Evolutionary conservation across 2,888 invertebrate species (phyloP).

Genomic region (Melanostoma mellinum): DNA sequence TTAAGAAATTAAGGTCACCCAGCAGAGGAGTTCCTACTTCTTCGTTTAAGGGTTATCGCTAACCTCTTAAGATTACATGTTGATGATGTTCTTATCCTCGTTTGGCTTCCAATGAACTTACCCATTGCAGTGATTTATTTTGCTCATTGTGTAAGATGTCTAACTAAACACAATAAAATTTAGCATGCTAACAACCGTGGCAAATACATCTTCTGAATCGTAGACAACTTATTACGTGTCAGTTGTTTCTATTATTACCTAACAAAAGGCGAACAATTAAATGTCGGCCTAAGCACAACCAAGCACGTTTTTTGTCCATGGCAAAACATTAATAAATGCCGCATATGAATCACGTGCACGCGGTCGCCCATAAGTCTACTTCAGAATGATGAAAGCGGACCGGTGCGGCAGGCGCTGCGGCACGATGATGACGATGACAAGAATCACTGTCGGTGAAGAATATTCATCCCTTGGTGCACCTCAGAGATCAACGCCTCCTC

Average conservation of each 20-base stretch:
- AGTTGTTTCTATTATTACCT: constrained; percentile 50
- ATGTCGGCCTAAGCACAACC: neutral
- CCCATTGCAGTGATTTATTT: neutral
- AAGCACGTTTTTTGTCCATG: neutral
- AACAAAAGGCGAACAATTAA: constrained; percentile 56
- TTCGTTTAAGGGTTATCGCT: too few relatives aligned
- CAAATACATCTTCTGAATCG: neutral
- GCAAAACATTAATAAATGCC: constrained; percentile 50
- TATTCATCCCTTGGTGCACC: constrained; percentile 24
- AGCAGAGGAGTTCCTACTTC: too few relatives aligned
- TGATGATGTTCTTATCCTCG: too few relatives aligned
- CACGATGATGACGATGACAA: constrained; percentile 64
- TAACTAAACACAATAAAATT: constrained; percentile 1
- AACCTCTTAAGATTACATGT: too few relatives aligned
- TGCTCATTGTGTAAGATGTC: constrained; percentile 4
- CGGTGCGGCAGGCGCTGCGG: neutral
- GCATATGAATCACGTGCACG: constrained; percentile 58
- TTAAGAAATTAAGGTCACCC: too few relatives aligned
- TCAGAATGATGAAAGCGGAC: constrained; percentile 64
- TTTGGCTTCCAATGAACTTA: neutral
- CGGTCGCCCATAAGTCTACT: constrained; percentile 66
- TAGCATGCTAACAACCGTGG: constrained; percentile 7
- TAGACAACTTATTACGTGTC: constrained; percentile 48
- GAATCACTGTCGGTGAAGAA: constrained; percentile 39
- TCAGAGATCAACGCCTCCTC: constrained; percentile 20